Conservation (phyloP, 2,797 vertebrate genomes). For the Lophius americanus region DNA sequence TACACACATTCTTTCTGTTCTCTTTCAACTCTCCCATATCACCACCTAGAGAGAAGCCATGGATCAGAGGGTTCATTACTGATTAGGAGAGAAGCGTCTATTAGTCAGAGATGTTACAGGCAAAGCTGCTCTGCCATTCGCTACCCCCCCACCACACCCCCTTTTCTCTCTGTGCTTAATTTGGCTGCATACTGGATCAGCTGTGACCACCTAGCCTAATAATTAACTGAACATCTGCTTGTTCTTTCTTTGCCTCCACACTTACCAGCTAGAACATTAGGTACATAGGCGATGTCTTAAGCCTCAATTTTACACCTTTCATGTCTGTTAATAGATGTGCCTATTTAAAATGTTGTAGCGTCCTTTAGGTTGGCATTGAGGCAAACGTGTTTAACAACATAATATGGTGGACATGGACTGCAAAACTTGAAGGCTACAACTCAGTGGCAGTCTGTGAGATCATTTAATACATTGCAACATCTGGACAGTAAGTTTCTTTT, state of each 20-base stretch:
- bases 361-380: too few species aligned
- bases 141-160: conserved; percentile 20
- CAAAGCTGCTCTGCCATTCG: conserved; percentile 11
- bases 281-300: not conserved
- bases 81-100: conserved; percentile 55
- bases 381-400: too few species aligned
- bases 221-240: conserved; percentile 25
- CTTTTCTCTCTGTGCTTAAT: conserved; percentile 2
- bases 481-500: too few species aligned
- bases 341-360: too few species aligned
- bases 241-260: not conserved
- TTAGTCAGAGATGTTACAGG: conserved; percentile 20
- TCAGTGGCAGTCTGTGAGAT: too few species aligned
- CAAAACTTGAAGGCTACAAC: too few species aligned
- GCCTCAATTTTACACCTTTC: too few species aligned
- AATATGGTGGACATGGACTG: too few species aligned
- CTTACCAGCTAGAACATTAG: not conserved
- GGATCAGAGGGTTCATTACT: conserved; percentile 49
- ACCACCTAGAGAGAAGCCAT: conserved; percentile 34
- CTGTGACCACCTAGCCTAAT: not conserved
- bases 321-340: too few species aligned
- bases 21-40: not conserved
- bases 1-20: not conserved
- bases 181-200: conserved; percentile 15
- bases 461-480: too few species aligned